Conservation (phyloP, 2,797 vertebrate species). For the Ctenosaura bakeri region DNA sequence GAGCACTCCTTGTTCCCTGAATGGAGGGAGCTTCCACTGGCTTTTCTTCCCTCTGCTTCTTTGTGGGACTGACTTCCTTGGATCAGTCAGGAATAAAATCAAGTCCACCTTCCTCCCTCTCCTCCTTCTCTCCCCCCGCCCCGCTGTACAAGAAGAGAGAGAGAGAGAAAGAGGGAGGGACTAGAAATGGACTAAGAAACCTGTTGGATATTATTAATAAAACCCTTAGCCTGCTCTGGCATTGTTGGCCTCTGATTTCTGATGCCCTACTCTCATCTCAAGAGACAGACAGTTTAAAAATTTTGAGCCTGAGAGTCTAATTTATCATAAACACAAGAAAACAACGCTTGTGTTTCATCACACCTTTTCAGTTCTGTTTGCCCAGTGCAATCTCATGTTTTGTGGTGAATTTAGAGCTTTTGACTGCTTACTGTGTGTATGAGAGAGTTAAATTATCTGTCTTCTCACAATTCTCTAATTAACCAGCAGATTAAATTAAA, state of each 20-base stretch:
- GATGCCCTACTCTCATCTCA: slow-evolving; percentile 9
- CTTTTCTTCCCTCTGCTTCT: slow-evolving; percentile 17
- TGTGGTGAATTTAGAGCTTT: slow-evolving; percentile 10
- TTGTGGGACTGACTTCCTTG: background rate
- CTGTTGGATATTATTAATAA: slow-evolving; percentile 43
- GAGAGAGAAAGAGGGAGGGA: slow-evolving; percentile 18
- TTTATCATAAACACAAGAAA: slow-evolving; percentile 38
- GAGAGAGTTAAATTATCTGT: background rate
- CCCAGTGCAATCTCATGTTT: background rate
- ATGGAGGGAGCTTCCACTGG: no score
- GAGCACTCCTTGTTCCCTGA: background rate
- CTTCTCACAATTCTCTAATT: slow-evolving; percentile 11
- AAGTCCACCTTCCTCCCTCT: no score
- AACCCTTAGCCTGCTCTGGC: slow-evolving; percentile 3
- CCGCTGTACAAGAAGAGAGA: background rate
- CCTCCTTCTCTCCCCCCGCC: background rate
- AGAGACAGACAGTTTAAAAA: slow-evolving; percentile 30
- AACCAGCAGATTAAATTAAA: slow-evolving; percentile 1
- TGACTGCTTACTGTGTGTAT: background rate
- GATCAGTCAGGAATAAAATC: slow-evolving; percentile 34
- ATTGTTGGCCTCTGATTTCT: slow-evolving; percentile 20
- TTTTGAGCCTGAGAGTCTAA: background rate
- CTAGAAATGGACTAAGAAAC: slow-evolving; percentile 27
- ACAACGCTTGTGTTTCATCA: slow-evolving; percentile 22
- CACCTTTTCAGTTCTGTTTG: slow-evolving; percentile 2